Percentiles rank a stretch among this genome's conserved stretches.
phyloP scores from a whole-genome alignment of 2,113 vertebrate genomes.

The Cyphomyrus plagiostoma region DNA sequence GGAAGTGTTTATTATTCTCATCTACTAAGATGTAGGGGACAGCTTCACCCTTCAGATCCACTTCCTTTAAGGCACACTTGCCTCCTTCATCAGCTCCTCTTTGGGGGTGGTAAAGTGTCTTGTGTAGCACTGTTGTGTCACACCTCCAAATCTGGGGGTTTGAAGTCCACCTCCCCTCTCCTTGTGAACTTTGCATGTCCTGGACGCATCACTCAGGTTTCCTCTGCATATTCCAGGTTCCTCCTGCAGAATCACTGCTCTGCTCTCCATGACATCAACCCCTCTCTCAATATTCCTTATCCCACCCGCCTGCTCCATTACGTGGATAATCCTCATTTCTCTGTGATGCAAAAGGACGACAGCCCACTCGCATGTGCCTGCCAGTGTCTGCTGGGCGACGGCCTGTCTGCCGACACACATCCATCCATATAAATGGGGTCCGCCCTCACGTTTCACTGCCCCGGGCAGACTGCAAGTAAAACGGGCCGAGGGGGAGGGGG shows the following conservation, averaged over 20 bases:
- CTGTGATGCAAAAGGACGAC: not conserved
- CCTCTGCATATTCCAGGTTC: not conserved
- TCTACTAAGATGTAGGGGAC: not conserved
- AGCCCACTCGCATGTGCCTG: not conserved
- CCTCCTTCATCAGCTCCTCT: not conserved
- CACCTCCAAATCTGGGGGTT: not conserved
- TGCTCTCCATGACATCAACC: not conserved
- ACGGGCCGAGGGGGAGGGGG: not conserved
- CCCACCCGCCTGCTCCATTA: not conserved
- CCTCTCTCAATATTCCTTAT: not conserved
- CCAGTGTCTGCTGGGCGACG: not conserved
- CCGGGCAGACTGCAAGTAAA: not conserved
- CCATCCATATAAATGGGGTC: not conserved
- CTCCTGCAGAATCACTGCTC: not conserved
- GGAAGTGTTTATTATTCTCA: not conserved
- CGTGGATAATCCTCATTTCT: not conserved
- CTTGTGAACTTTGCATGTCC: not conserved
- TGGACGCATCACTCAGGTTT: not conserved
- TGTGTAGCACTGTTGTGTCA: not conserved
- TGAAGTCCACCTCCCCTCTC: not conserved
- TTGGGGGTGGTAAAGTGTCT: not conserved
- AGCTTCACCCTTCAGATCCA: not conserved
- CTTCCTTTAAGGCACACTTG: not conserved
- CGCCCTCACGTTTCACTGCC: not conserved
- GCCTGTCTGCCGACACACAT: not conserved